Evolutionary conservation across 2,113 vertebrate genomes (phyloP), one percentile per base, ranked within the genome.

Genomic region (Echinops telfairi): DNA sequence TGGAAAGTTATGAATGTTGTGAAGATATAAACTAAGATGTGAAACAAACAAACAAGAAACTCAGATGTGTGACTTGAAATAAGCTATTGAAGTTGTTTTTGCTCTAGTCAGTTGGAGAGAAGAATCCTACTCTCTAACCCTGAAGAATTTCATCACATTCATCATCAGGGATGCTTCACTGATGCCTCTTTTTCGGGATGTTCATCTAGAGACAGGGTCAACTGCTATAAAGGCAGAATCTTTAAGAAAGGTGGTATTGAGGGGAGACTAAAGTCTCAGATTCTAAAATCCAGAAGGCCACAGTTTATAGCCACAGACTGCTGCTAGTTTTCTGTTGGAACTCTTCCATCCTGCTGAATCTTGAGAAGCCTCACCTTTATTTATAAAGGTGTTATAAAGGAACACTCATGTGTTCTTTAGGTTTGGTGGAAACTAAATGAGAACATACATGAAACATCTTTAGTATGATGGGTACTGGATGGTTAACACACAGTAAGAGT

Each of bases 31-130:
- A 81, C 80, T n/a, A 43, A 70, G 17, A 70, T 58, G 43, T 33
- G 33, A n/a, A n/a, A n/a, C n/a, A n/a, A n/a, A n/a, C n/a, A n/a
- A n/a, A n/a, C n/a, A n/a, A n/a, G n/a, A 70, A 25, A 81, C 80
- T n/a, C 36, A 70, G 17, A 70, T 58, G 43, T 33, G 33, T 92
- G 73, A 76, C 68, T 89, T 83, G 58, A 75, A 76, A 22, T 91
- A 11, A 38, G 79, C 14, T 83, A 17, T 79, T 83, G 0, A 10
- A 76, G n/a, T 40, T 27, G 57, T 71, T 83, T 92, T 64, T 84
- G 15, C 64, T 77, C 6, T 73, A 40, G 4, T 73, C 19, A 12
- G 76, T 90, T 86, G 47, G 27, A 40, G 3, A 82, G n/a, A 68
- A 53, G 4, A 73, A 14, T 10, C 15, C 80, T 95, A 80, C 5